Evolutionary conservation across 1,140 invertebrate genomes (phyloP), one percentile per base, ranked within the genome.

Genomic region (Zaprionus taronus): DNA sequence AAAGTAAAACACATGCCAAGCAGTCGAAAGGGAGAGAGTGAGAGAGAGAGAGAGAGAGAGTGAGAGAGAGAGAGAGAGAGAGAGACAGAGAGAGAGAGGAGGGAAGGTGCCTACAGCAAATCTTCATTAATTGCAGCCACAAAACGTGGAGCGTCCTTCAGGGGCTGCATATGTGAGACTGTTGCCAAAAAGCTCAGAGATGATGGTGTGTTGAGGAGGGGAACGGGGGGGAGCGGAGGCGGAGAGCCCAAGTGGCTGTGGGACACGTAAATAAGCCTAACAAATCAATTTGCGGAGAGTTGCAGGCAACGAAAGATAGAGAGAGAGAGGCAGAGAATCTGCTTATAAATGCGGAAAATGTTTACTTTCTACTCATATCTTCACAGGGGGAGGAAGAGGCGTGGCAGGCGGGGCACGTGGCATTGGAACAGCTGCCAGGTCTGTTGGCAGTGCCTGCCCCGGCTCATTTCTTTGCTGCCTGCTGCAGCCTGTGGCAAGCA

Each of bases 281-380:
- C 75, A 74, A 76, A 76, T 79, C 77, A 76, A 79, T 79, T 79
- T 79, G 68, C 57, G 26, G 17, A 63, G 41, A 17, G 7, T 47
- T 47, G 41, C 41, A 47, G 41, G 41, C 41, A 47, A 0, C 17
- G 38, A 34, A 34, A 55, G 53, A 55, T 4, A 17, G 12, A 53
- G 51, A 38, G 53, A 26, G 20, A 53, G 38, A 53, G 28, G 7
- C n/a, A 53, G 55, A 58, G 61, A 22, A 74, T 71, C 61, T 61
- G 63, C 61, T 77, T 72, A 77, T 77, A 77, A 77, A 77, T 77
- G 72, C 72, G 72, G 68, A 68, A 76, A 76, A 76, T 72, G 73
- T 60, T 74, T 74, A 58, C 24, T 47, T 47, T 36, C 47, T 53
- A 6, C 20, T 61, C 36, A 20, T 41, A 17, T 47, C 41, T 20